Base-by-base conservation (phyloP, 2,797 vertebrate genomes). In the Siniperca obscura region DNA sequence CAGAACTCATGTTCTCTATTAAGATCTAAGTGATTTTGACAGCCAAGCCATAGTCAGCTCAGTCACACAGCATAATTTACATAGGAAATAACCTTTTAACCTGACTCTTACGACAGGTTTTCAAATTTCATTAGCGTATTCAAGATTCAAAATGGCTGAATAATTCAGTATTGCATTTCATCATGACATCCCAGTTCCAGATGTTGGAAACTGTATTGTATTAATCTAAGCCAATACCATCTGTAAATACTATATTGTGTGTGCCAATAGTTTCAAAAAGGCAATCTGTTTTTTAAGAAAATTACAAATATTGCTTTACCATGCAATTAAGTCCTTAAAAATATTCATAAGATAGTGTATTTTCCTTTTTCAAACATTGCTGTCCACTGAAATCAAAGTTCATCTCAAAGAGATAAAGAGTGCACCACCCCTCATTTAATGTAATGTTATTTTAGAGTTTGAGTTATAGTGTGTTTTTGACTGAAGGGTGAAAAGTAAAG, bases 401-500 rank as follows among this genome's bases (percentile, higher is more conserved):
- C 60, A 75, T 27, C 27, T 27, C 1, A 2, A 14, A 7, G 52
- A 76, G 44, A 88, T 68, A 70, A 67, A 74, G 64, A 12, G 10
- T 30, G 14, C 21, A n/a, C 25, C 21, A 7, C 34, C 6, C 21
- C 34, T 71, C 14, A 57, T 67, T 69, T 53, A 57, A 59, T 71
- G 22, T 61, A 42, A 83, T 79, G 60, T 53, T 79, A 74, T 48
- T 57, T 40, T 22, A 70, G 25, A 71, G 74, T 67, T 79, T 83
- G 66, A 76, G 48, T 66, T 65, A 7, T 22, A 36, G 38, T 34
- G n/a, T 64, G n/a, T 50, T 71, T 56, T 65, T 81, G 71, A 87
- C 67, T 66, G 55, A 81, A 21, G 71, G 48, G 22, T 76, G 69
- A 86, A 85, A 64, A 88, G 84, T 77, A 77, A 81, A 88, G 72